Base-by-base conservation (phyloP, 2,888 invertebrate species). In the Orthosia cruda region DNA sequence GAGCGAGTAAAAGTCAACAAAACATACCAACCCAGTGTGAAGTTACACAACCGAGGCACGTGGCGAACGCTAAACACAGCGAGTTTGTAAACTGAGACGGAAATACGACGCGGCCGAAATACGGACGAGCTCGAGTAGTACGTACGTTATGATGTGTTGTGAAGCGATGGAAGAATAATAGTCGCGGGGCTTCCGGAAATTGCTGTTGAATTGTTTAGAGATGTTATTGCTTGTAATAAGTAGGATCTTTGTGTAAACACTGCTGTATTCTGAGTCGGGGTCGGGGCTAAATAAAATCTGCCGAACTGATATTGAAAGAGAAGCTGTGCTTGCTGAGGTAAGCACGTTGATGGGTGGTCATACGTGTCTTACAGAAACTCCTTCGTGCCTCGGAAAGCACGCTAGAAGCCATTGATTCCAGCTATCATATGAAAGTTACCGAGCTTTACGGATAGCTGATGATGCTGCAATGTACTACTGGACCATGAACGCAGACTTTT, bases 71-170 rank as follows among this genome's bases (percentile, higher is more conserved):
- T 20, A 63, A 77, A 83, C 84, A 68, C 70, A 59, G 32, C 11
- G 15, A 62, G 77, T 88, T 86, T 76, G 77, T 86, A 86, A 86
- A 88, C 84, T 62, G 61, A 32, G 78, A 79, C 87, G 23, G 64
- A 86, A 86, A 87, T 88, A 86, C 74, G 54, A 80, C 84, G 45
- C 61, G 68, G 50, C 62, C 78, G 77, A 73, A 70, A 67, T 85
- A 69, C 59, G 20, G 40, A 18, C 50, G 32, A 16, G 67, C 67
- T 23, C 26, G 18, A 62, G 65, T 73, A 55, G 15, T 5, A 16
- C 18, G n/a, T n/a, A n/a, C 49, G 66, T 52, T 74, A 67, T 80
- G 81, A 80, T 13, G 57, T 80, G 74, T 70, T 84, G 61, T 57
- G 66, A 57, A 47, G 32, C 26, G 61, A 58, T 66, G 62, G 58